Evolutionary conservation across 2,888 invertebrate species (phyloP), one percentile per base, ranked within the genome.

Genomic region (Parnassius glacialis): DNA sequence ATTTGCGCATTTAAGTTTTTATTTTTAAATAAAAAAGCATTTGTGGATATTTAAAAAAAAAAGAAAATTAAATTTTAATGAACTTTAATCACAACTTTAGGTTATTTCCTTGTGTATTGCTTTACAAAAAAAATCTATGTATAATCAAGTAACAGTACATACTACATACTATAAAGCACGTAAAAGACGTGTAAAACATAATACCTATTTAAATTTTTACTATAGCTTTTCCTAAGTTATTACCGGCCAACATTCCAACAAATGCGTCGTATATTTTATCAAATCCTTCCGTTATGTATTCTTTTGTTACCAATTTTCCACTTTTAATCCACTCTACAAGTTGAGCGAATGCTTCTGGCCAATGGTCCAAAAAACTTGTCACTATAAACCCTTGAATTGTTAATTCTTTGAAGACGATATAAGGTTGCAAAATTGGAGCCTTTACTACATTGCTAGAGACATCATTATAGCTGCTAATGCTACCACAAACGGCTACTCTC

Each of bases 201-300:
- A 43, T 47, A 16, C 16, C 16, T 16, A 9, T 11, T 60, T 66
- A 76, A 1, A 77, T 57, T 65, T 75, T 75, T 9, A 76, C 72
- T 5, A 75, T 71, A 9, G 75, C 76, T 83, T 95, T 95, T 44
- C 94, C 95, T 47, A 79, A 78, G 76, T 94, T 95, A 50, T 92
- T 90, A 12, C 95, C 95, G 1, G 71, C 68, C 2, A 88, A 76
- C 85, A 95, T 90, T 5, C 91, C 93, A 25, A 92, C 78, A 68
- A 95, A 94, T 9, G 94, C 94, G 51, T 93, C 85, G n/a, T 92
- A 92, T 81, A 94, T 89, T 59, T 94, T 94, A 58, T 94, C 93
- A 74, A 95, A 95, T 3, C 95, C 95, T 60, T 93, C 88, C 0
- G 93, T 93, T 0, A 94, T 75, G 0, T 94, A 94, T 80, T 95